Conservation (phyloP, 2,888 invertebrate genomes). For the Orgyia antiqua region DNA sequence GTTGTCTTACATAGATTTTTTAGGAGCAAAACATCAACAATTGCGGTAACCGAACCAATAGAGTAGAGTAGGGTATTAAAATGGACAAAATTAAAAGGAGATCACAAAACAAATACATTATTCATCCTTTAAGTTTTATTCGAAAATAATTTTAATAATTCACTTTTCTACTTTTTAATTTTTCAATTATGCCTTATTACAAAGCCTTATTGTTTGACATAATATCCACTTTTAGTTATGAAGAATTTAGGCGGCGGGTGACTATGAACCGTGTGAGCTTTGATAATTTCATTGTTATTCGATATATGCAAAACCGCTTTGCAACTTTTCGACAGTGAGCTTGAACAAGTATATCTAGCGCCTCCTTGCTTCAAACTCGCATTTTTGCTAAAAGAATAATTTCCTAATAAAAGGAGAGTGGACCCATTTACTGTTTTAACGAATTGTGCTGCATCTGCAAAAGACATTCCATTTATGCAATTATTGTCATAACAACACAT, state of each 20-base stretch:
- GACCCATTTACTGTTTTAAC: conserved; percentile 17
- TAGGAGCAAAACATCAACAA: no score
- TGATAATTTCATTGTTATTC: conserved; percentile 24
- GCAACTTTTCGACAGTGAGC: conserved; percentile 27
- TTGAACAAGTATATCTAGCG: conserved; percentile 34
- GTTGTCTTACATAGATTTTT: no score
- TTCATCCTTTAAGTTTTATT: no score
- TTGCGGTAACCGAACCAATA: no score
- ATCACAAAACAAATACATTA: no score
- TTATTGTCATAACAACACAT: no score
- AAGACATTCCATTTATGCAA: neutral
- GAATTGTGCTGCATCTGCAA: conserved; percentile 8
- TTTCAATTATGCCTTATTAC: neutral
- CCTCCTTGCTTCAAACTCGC: conserved; percentile 28
- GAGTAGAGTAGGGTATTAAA: no score
- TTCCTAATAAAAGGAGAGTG: conserved; percentile 25
- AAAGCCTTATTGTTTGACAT: conserved; percentile 20
- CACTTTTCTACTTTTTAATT: no score
- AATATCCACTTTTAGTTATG: conserved; percentile 22
- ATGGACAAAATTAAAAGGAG: no score
- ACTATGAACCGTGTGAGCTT: conserved; percentile 24
- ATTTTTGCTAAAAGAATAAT: conserved; percentile 37
- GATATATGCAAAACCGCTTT: conserved; percentile 34
- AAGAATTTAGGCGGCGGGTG: conserved; percentile 28
- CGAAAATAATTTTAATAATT: no score